phyloP scores from a whole-genome alignment of 53 echinoderm and acorn worm genomes.

The Arbacia lixula region DNA sequence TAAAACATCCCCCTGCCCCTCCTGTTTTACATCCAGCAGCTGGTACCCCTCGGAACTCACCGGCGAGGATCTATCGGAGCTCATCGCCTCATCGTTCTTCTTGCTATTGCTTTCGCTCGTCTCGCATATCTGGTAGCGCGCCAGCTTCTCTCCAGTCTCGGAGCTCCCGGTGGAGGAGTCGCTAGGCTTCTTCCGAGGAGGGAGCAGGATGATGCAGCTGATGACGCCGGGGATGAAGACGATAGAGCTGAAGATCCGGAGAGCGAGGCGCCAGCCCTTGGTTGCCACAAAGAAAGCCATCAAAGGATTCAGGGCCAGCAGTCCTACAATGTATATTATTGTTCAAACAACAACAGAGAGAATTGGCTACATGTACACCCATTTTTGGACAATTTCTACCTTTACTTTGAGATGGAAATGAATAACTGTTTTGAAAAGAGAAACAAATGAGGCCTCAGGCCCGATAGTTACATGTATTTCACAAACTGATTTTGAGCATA shows the following conservation, averaged over 20 bases:
- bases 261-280: conserved; percentile 57
- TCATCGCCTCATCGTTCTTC: too few species aligned
- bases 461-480: too few species aligned
- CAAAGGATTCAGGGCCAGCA: conserved; percentile 47
- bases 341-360: too few species aligned
- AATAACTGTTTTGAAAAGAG: too few species aligned
- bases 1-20: not conserved
- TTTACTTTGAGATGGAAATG: too few species aligned
- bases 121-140: conserved; percentile 12
- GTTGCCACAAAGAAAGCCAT: conserved; percentile 26
- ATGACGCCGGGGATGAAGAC: conserved; percentile 50
- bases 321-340: conserved; percentile 20
- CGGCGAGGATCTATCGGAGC: too few species aligned
- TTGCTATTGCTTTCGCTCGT: too few species aligned
- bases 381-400: too few species aligned
- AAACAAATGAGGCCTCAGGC: too few species aligned
- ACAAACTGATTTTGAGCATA: too few species aligned
- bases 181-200: conserved; percentile 10
- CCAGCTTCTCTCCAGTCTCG: conserved; percentile 1
- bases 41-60: too few species aligned
- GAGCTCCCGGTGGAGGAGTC: not conserved
- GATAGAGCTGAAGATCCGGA: conserved; percentile 29
- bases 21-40: not conserved
- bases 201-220: conserved; percentile 51
- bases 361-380: too few species aligned